Conservation (phyloP, 2,113 vertebrate genomes). For the Percina caprodes region DNA sequence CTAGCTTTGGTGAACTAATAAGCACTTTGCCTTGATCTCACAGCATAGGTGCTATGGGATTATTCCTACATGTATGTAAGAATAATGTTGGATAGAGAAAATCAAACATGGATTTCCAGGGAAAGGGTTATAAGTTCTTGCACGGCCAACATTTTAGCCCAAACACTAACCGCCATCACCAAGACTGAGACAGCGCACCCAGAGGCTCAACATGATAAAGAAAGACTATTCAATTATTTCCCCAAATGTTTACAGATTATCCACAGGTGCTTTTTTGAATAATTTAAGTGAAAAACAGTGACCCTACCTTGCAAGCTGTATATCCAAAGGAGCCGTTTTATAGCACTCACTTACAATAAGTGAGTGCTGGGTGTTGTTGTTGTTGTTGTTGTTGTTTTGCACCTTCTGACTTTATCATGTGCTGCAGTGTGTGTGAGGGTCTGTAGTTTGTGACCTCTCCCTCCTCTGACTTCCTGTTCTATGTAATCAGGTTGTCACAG, state of each 20-base stretch:
- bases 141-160: not conserved
- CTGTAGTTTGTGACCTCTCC: constrained; percentile 77
- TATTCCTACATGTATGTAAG: not conserved
- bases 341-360: no score
- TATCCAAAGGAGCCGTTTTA: constrained; percentile 20
- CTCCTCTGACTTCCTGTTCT: constrained; percentile 78
- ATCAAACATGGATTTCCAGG: not conserved
- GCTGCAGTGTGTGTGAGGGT: constrained; percentile 62
- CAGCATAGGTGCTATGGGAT: not conserved
- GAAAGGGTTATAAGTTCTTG: not conserved
- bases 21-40: not conserved
- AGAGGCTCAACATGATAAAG: not conserved
- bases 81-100: not conserved
- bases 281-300: not conserved
- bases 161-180: not conserved
- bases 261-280: not conserved
- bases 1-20: constrained; percentile 4
- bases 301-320: constrained; percentile 58
- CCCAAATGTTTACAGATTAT: not conserved
- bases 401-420: constrained; percentile 75
- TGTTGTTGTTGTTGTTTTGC: constrained; percentile 58
- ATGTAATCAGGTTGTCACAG: constrained; percentile 81
- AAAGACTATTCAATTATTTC: not conserved
- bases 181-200: not conserved
- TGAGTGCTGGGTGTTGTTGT: constrained; percentile 4